Base-by-base conservation (phyloP, 2,113 vertebrate genomes). In the Burhinus oedicnemus region DNA sequence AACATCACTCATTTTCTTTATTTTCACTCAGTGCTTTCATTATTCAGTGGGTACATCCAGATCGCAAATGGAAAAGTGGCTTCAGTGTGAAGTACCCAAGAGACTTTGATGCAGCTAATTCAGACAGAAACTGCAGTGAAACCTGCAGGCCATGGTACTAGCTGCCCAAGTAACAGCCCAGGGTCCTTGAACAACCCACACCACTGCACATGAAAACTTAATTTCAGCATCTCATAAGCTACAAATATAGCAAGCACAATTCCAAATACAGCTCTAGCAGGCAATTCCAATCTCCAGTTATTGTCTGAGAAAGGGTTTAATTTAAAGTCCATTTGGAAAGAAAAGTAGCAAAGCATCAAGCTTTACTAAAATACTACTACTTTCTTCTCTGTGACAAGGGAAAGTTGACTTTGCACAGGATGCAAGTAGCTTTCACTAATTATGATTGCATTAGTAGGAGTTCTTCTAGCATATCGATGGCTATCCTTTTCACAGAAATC, bases 301-400 rank as follows among this genome's bases (percentile, higher is more conserved):
- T 60, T 78, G 27, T 57, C 27, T 54, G 57, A 61, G 22, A 91
- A 95, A 80, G 4, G 23, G 44, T 68, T 92, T 84, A 52, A 84
- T 81, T 87, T 93, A 77, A 95, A 95, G 52, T 70, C 29, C n/a
- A 82, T 94, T 95, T 93, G 11, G 27, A 90, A 87, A 82, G 75
- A 78, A 66, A 74, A 89, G 42, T 47, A 88, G 29, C 5, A 91
- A 95, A 72, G 58, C n/a, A 77, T 70, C 27, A 62, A 84, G 58
- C 15, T 89, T 89, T 93, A 57, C 25, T 89, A 55, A 93, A 94
- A 90, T 75, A 47, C n/a, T 74, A 45, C 45, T 62, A 40, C 21
- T 79, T 71, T 78, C 76, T 83, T 81, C 23, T 36, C 20, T 80
- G 25, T 85, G 85, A 87, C 51, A 79, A 83, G 54, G 36, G 34